A percentile compares a stretch with the other conserved stretches of the same genome.
Conservation (phyloP, 2,888 invertebrate genomes). For the Willowsia nigromaculata region DNA sequence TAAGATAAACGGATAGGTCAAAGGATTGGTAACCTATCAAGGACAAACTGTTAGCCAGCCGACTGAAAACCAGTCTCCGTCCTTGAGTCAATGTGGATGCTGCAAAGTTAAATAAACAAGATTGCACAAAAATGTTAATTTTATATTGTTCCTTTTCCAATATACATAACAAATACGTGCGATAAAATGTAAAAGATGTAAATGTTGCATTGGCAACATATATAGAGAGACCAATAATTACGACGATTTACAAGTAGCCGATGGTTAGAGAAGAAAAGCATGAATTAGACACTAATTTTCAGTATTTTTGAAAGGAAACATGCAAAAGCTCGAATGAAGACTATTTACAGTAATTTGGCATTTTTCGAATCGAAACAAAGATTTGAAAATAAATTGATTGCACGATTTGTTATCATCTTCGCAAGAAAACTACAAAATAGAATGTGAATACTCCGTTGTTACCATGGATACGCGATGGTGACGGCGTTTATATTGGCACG, state of each 20-base stretch:
- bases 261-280: background rate
- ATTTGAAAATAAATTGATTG: background rate
- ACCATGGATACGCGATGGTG: conserved; percentile 58
- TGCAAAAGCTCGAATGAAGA: conserved; percentile 26
- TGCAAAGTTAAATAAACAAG: conserved; percentile 31
- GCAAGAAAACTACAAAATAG: conserved; percentile 1
- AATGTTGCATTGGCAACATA: background rate
- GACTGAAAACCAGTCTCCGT: conserved; percentile 67
- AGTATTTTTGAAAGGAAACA: background rate
- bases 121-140: background rate
- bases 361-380: background rate
- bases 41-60: conserved; percentile 60
- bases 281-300: background rate
- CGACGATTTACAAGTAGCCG: background rate
- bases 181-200: background rate
- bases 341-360: background rate
- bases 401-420: background rate
- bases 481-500: conserved; percentile 28
- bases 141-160: background rate
- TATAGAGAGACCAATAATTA: background rate
- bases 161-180: background rate
- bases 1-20: conserved; percentile 36
- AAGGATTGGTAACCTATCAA: conserved; percentile 46
- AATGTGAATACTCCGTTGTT: conserved; percentile 56
- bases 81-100: conserved; percentile 56